phyloP scores from a whole-genome alignment of 2,797 vertebrate species.

The Parotocinclus haroldoi region DNA sequence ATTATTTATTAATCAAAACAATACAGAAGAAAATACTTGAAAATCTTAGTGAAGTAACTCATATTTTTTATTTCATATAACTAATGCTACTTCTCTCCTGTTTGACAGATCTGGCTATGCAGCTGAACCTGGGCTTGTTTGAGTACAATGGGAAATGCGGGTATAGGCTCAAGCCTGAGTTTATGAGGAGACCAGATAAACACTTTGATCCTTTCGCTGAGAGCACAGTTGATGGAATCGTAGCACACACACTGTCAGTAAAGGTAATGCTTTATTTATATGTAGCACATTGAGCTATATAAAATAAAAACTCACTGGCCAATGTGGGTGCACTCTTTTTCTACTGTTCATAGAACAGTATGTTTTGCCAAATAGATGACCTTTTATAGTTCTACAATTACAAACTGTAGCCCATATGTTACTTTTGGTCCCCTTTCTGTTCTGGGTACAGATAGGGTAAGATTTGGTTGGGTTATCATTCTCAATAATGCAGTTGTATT shows the following conservation, averaged over 20 bases:
- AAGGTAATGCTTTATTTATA: constrained; percentile 74
- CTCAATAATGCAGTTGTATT: no score
- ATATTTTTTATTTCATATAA: constrained; percentile 7
- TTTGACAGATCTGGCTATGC: constrained; percentile 90
- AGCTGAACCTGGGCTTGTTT: constrained; percentile 96
- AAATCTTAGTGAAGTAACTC: neutral
- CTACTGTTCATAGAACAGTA: no score
- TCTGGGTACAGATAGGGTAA: no score
- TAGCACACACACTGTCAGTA: constrained; percentile 95
- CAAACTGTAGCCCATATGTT: no score
- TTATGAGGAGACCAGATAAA: constrained; percentile 96
- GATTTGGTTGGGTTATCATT: no score
- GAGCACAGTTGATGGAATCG: constrained; percentile 93
- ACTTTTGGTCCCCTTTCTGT: no score
- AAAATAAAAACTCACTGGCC: no score
- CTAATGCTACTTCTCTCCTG: neutral
- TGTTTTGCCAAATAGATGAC: no score
- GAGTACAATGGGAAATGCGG: constrained; percentile 97
- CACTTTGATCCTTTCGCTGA: constrained; percentile 97
- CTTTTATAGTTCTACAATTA: no score
- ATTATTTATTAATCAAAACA: no score
- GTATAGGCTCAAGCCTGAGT: constrained; percentile 93
- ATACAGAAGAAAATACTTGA: neutral
- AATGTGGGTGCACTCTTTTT: no score
- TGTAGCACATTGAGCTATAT: no score